Evolutionary conservation across 2,113 vertebrate genomes (phyloP), one percentile per base, ranked within the genome.

Genomic region (Scophthalmus maximus): DNA sequence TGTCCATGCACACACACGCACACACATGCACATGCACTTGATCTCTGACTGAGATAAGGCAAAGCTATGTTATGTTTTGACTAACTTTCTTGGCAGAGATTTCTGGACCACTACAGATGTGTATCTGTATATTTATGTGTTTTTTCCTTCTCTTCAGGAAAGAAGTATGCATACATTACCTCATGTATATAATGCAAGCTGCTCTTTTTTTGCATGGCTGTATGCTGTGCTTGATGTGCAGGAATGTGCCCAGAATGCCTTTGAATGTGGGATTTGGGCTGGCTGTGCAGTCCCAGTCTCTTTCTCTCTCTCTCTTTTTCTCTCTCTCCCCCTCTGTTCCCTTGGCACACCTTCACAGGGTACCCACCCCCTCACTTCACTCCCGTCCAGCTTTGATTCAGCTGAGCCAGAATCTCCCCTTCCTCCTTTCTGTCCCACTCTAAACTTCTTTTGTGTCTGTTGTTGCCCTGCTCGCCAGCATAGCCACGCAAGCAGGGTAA

Each of bases 331-430:
- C 61, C 61, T 71, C 79, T 68, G 62, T 62, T 47, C 76, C 77
- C 34, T 82, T 91, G 91, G 91, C 90, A 92, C 78, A 87, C 79
- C 86, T 91, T 92, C 90, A 94, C 78, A 90, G 73, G 64, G 51
- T 61, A 55, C 47, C 78, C 78, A 44, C 72, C 76, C 77, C 65
- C 66, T 32, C 69, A 38, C 64, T 77, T 63, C 61, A 75, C 73
- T 68, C 82, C 87, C 83, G 62, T 71, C 59, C 83, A 73, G 76
- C 91, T 93, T 92, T 92, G 82, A 92, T 89, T 89, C 82, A 56
- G 60, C 63, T 36, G 25, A n/a, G 71, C 83, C 82, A 89, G 80
- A 87, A 84, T 79, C 57, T 25, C 57, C 73, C 81, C 81, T 79
- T 73, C 81, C 73, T 76, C 72, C 70, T 74, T 66, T 81, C 79